A percentile compares a stretch with the other conserved stretches of the same genome.
Evolutionary conservation across 2,113 vertebrate genomes (phyloP).

Genomic region (Tenrec ecaudatus): DNA sequence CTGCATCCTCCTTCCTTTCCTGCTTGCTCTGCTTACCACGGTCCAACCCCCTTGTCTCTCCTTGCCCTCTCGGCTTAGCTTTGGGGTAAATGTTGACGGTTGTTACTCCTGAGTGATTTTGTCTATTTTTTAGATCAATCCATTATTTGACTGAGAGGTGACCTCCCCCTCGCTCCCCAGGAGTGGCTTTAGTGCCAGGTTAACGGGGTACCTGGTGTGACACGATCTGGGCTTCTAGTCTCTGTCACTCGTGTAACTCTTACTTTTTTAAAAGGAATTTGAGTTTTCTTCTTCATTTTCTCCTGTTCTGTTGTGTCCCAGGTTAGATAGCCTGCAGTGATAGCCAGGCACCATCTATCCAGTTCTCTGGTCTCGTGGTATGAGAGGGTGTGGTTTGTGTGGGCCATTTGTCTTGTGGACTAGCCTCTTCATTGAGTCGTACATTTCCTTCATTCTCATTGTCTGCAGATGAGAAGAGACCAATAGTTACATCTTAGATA

Average conservation of each 20-base stretch:
- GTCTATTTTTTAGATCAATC: not conserved
- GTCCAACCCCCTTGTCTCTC: not conserved
- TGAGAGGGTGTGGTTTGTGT: not conserved
- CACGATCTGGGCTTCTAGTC: not conserved
- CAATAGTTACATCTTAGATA: not conserved
- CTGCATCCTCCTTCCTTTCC: not conserved
- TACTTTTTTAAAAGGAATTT: not conserved
- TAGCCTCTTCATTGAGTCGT: not conserved
- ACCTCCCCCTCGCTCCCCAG: not conserved
- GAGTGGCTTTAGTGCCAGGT: not conserved
- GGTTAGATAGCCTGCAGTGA: not conserved
- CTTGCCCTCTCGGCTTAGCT: not conserved
- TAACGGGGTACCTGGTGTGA: not conserved
- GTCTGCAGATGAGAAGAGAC: not conserved
- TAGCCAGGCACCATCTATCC: not conserved
- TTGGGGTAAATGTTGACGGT: not conserved
- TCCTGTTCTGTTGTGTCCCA: not conserved
- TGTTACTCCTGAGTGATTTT: not conserved
- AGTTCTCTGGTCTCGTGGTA: not conserved
- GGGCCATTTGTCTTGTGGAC: not conserved
- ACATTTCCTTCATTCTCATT: not conserved
- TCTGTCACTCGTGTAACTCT: not conserved
- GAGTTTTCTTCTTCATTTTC: not conserved
- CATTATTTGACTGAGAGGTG: not conserved
- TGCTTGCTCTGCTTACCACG: not conserved